These are phyloP conservation scores for Crepidodera aurea DNA, from an alignment of 2,888 invertebrate species.

Conservation along the genomic window DNA sequence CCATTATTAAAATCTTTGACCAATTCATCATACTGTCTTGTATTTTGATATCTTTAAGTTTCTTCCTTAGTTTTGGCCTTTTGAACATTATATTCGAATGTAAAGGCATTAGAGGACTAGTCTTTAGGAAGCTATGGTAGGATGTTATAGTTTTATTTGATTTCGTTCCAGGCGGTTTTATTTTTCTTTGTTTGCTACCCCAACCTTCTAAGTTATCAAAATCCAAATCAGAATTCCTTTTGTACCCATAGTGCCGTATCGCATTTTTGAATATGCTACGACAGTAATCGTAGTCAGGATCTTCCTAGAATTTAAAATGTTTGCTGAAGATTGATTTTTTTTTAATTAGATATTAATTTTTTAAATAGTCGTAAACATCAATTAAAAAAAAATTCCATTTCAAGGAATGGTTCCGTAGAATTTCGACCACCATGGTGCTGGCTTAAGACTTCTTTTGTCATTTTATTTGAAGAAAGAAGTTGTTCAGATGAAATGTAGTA, in stretches of 20 bases:
- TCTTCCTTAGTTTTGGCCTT: conserved; percentile 63
- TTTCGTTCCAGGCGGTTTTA: conserved; percentile 28
- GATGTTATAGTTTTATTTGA: too few relatives aligned
- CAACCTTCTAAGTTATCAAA: conserved; percentile 61
- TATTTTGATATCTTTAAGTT: conserved; percentile 60
- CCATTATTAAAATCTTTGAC: conserved; percentile 70
- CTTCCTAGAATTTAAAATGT: conserved; percentile 70
- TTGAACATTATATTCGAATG: conserved; percentile 67
- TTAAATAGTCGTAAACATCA: too few relatives aligned
- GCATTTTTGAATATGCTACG: conserved; percentile 73
- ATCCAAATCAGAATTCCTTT: conserved; percentile 57
- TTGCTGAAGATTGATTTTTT: too few relatives aligned
- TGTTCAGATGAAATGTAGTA: too few relatives aligned
- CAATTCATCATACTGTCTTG: conserved; percentile 67
- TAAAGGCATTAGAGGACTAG: conserved; percentile 51
- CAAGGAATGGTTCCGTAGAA: too few relatives aligned
- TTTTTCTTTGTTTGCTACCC: conserved; percentile 58
- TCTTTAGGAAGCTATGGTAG: conserved; percentile 32
- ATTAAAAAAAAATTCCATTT: too few relatives aligned
- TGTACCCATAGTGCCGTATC: conserved; percentile 66
- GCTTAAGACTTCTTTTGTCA: background rate
- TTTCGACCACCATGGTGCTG: too few relatives aligned
- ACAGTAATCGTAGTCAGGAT: conserved; percentile 79
- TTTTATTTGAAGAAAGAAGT: too few relatives aligned
- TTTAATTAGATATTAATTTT: too few relatives aligned